These are phyloP conservation scores for Rotaria magnacalcarata DNA, from an alignment of 2,888 invertebrate species.

Conservation along the genomic window DNA sequence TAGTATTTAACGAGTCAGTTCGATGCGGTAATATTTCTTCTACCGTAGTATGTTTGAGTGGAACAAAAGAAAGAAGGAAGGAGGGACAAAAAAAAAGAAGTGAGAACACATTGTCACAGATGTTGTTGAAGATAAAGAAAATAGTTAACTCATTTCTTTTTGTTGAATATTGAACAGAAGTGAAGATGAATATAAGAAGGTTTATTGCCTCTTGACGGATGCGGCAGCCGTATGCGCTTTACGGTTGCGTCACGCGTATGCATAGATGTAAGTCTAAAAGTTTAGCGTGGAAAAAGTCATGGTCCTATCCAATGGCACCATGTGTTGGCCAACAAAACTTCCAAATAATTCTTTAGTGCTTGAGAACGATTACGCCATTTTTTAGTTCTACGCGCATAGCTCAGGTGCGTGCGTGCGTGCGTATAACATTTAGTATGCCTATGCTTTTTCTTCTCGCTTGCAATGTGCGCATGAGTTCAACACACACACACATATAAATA, in stretches of 20 bases:
- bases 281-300: background rate
- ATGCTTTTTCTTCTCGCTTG: constrained; percentile 19
- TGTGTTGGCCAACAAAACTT: background rate
- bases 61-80: background rate
- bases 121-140: constrained; percentile 20
- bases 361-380: constrained; percentile 2
- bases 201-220: constrained; percentile 10
- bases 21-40: background rate
- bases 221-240: background rate
- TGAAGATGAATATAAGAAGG: background rate
- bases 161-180: constrained; percentile 10
- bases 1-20: background rate
- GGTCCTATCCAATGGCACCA: background rate
- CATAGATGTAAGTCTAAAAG: background rate
- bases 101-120: background rate
- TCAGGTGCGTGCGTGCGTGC: constrained; percentile 17
- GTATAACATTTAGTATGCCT: background rate
- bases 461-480: constrained; percentile 15
- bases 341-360: background rate
- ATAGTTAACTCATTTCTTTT: constrained; percentile 18
- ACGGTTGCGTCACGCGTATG: background rate
- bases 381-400: background rate
- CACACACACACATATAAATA: background rate
- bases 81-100: background rate
- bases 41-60: background rate